A percentile compares a stretch with the other conserved stretches of the same genome.
phyloP scores from a whole-genome alignment of 2,888 invertebrate genomes.

The Amblyjoppa fuscipennis region DNA sequence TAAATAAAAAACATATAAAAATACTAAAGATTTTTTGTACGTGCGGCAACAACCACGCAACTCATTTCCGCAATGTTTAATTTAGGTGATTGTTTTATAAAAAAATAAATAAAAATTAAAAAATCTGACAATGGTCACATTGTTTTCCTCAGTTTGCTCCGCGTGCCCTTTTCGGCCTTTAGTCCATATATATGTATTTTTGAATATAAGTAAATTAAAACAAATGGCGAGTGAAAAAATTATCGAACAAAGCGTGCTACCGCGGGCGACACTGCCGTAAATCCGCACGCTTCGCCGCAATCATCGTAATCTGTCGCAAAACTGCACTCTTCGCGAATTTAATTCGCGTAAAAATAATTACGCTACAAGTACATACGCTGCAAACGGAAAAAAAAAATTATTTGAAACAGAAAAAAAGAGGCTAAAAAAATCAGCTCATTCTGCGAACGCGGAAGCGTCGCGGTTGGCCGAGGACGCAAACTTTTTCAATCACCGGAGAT shows the following conservation, averaged over 20 bases:
- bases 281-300: too few species aligned
- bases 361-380: not conserved
- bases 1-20: not conserved
- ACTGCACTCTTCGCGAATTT: not conserved
- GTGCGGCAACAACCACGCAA: not conserved
- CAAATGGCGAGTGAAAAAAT: too few species aligned
- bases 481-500: slow-evolving; percentile 18
- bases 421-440: not conserved
- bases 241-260: too few species aligned
- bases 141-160: too few species aligned
- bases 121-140: not conserved
- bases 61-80: not conserved
- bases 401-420: not conserved
- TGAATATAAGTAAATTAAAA: too few species aligned
- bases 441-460: not conserved
- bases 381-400: not conserved
- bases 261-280: too few species aligned
- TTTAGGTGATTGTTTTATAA: not conserved
- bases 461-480: not conserved
- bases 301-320: too few species aligned
- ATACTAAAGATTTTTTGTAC: too few species aligned
- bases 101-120: not conserved
- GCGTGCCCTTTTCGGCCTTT: too few species aligned
- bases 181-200: too few species aligned
- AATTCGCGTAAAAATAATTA: not conserved